Conservation (phyloP, 2,888 invertebrate genomes). For the Tachystola acroxantha region DNA sequence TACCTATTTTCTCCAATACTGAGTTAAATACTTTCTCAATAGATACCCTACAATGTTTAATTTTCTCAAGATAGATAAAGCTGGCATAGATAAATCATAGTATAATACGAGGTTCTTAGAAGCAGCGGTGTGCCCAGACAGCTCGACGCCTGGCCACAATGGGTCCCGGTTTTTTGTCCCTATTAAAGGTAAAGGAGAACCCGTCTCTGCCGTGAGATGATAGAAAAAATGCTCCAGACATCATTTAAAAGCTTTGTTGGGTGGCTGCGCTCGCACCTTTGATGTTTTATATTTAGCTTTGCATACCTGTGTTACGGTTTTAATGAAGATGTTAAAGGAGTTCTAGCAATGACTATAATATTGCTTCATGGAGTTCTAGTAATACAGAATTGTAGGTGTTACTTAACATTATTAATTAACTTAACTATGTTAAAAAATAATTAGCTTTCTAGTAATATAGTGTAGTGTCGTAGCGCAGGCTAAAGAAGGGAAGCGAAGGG, state of each 20-base stretch:
- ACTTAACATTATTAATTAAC: no score
- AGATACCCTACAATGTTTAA: background rate
- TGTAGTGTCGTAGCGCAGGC: no score
- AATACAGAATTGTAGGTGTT: no score
- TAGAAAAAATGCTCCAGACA: slow-evolving; percentile 56
- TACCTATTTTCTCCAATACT: no score
- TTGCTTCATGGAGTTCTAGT: no score
- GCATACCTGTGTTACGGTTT: slow-evolving; percentile 39
- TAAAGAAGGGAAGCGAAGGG: no score
- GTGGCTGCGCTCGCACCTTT: slow-evolving; percentile 44
- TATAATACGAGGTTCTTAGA: slow-evolving; percentile 38
- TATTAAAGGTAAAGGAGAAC: slow-evolving; percentile 44
- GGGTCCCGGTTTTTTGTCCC: slow-evolving; percentile 55
- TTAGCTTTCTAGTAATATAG: no score
- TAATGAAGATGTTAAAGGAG: slow-evolving; percentile 47
- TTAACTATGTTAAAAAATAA: no score
- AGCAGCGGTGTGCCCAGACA: slow-evolving; percentile 60
- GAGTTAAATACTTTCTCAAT: no score
- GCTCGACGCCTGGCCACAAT: slow-evolving; percentile 72
- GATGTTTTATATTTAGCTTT: slow-evolving; percentile 51
- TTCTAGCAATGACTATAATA: slow-evolving; percentile 21
- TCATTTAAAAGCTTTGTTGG: slow-evolving; percentile 49
- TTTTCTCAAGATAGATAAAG: background rate
- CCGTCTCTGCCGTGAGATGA: slow-evolving; percentile 47
- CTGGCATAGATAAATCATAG: background rate